Base-by-base conservation (phyloP, 1,140 invertebrate species). In the Coboldia fuscipes region DNA sequence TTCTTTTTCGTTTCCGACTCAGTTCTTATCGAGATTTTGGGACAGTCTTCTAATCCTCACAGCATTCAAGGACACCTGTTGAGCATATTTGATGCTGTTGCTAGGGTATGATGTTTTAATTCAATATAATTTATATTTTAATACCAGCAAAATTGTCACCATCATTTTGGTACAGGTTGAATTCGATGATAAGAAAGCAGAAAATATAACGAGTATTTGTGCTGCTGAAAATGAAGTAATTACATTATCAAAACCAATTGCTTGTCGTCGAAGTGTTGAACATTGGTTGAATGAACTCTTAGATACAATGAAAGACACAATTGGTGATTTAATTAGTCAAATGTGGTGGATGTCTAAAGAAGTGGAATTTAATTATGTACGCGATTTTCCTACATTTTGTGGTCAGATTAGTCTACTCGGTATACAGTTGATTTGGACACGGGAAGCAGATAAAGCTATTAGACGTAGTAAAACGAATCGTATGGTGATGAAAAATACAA, bases 1-100 rank as follows among this genome's bases (percentile, higher is more conserved):
- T 90, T 89, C 50, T 90, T 84, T 61, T 90, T 90, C 45, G 76
- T 89, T 33, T 90, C 84, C 1, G 83, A 90, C 65, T 81, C 83
- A 2, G 78, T 76, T 21, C 56, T 90, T 37, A 49, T 89, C 32
- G 83, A 89, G 58, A 88, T 90, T 47, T 62, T 90, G 19, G 84
- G 83, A 4, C 82, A 88, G 58, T 78, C 83, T 23, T 81, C 81
- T 1, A 78, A 90, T 59, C 77, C 78, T 6, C 75, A 78, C 45
- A 78, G 79, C 1, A 88, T 90, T 47, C 76, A 84, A 56, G 66
- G 71, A 22, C 81, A 89, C 58, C 56, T 89, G 3, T 63, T 77
- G 22, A 78, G 75, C 46, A 73, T 88, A 39, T 88, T 88, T 54
- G 83, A 88, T 52, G 86, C 84, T 32, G 69, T 81, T 17, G 76